Evolutionary conservation across 2,797 vertebrate genomes (phyloP).

Genomic region (Choloepus didactylus): DNA sequence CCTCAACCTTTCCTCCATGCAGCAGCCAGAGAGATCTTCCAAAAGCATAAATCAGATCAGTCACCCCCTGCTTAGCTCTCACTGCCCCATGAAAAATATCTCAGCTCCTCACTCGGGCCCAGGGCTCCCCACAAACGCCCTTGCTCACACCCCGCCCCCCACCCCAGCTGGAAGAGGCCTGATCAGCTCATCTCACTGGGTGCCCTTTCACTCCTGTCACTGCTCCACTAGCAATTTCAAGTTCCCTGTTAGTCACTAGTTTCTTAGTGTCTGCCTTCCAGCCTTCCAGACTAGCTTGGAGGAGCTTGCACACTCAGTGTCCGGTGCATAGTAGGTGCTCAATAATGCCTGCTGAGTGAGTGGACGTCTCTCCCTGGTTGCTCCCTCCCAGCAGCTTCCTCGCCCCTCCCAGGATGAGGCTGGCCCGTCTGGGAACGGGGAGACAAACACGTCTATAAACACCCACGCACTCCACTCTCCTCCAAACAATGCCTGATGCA

Average conservation of each 20-base stretch:
- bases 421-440: background rate
- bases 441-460: background rate
- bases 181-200: background rate
- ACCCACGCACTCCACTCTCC: constrained; percentile 18
- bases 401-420: background rate
- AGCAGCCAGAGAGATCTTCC: background rate
- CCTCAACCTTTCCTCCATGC: background rate
- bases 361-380: background rate
- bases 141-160: background rate
- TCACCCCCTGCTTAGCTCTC: background rate
- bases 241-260: background rate
- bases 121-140: background rate
- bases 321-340: background rate
- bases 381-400: background rate
- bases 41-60: background rate
- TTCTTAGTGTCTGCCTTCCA: background rate
- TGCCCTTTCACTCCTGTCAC: background rate
- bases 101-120: background rate
- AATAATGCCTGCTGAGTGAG: background rate
- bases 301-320: background rate
- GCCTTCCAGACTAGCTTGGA: background rate
- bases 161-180: background rate
- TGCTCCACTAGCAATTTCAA: background rate
- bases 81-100: background rate
- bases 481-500: constrained; percentile 81